These are phyloP conservation scores for Hirtodrosophila trivittata DNA, from an alignment of 2,888 invertebrate genomes.

Conservation along the genomic window DNA sequence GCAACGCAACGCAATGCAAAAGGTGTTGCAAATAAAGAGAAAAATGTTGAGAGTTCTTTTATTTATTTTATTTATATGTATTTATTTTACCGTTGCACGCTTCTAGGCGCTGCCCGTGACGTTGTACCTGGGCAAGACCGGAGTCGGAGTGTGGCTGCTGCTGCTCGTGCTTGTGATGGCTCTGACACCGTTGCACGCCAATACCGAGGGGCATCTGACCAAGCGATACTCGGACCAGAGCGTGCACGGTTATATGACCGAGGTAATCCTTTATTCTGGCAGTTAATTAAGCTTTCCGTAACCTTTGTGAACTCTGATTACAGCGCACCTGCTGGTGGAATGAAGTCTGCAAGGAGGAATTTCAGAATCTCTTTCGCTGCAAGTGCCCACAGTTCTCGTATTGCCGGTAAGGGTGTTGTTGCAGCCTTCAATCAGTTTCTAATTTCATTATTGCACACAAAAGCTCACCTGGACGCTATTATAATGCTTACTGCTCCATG, in stretches of 20 bases:
- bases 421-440: background rate
- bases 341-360: conserved; percentile 96
- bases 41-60: conserved; percentile 2
- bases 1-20: conserved; percentile 60
- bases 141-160: conserved; percentile 32
- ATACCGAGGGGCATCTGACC: conserved; percentile 81
- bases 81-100: conserved; percentile 27
- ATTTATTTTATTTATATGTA: no score
- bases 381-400: conserved; percentile 95
- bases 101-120: conserved; percentile 46
- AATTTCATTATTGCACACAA: background rate
- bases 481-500: conserved; percentile 95
- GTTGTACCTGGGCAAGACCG: conserved; percentile 15
- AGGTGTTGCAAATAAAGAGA: conserved; percentile 33
- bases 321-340: conserved; percentile 97
- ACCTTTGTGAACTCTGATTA: conserved; percentile 53
- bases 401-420: conserved; percentile 85
- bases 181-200: conserved; percentile 37
- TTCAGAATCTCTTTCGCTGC: conserved; percentile 93
- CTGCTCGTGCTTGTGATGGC: conserved; percentile 42
- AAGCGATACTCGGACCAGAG: conserved; percentile 92
- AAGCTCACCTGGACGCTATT: conserved; percentile 92
- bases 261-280: conserved; percentile 86
- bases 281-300: background rate
- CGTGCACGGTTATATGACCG: conserved; percentile 91